Evolutionary conservation across 1,140 invertebrate genomes (phyloP).

Genomic region (Aporrectodea caliginosa): DNA sequence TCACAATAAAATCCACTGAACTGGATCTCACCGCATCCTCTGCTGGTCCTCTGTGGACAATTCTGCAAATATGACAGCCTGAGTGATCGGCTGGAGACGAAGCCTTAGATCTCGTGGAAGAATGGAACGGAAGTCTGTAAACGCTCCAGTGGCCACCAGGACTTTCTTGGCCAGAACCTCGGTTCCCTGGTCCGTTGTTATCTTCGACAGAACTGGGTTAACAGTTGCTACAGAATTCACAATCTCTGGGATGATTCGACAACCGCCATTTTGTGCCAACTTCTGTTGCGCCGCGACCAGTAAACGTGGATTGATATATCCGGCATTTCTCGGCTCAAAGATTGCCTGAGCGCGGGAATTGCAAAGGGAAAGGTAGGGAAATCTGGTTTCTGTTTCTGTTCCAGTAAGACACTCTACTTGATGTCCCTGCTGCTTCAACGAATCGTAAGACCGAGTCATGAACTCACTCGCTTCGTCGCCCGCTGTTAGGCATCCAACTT

Average conservation of each 20-base stretch:
- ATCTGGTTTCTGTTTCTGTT: neutral
- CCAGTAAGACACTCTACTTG: neutral
- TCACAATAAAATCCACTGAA: too few species aligned
- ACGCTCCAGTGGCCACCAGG: constrained; percentile 37
- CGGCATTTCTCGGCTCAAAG: constrained; percentile 13
- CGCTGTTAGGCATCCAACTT: constrained; percentile 35
- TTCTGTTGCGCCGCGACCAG: constrained; percentile 26
- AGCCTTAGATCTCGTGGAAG: constrained; percentile 17
- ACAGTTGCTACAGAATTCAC: constrained; percentile 12
- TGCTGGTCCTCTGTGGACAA: constrained; percentile 26
- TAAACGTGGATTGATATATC: constrained; percentile 37
- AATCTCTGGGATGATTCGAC: constrained; percentile 32
- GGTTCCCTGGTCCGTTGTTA: constrained; percentile 29
- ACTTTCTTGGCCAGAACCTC: constrained; percentile 22
- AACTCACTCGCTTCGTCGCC: constrained; percentile 12
- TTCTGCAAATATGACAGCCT: constrained; percentile 35
- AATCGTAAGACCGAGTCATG: neutral
- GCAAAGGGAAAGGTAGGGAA: neutral
- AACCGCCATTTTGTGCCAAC: constrained; percentile 28
- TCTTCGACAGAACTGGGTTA: constrained; percentile 29
- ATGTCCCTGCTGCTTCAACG: neutral
- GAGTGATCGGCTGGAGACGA: constrained; percentile 14
- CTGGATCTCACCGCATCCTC: constrained; percentile 33
- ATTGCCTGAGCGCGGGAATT: neutral
- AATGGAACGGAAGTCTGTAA: constrained; percentile 35